These are phyloP conservation scores for Xestia rhomboidea DNA, from an alignment of 2,888 invertebrate species.

Conservation along the genomic window DNA sequence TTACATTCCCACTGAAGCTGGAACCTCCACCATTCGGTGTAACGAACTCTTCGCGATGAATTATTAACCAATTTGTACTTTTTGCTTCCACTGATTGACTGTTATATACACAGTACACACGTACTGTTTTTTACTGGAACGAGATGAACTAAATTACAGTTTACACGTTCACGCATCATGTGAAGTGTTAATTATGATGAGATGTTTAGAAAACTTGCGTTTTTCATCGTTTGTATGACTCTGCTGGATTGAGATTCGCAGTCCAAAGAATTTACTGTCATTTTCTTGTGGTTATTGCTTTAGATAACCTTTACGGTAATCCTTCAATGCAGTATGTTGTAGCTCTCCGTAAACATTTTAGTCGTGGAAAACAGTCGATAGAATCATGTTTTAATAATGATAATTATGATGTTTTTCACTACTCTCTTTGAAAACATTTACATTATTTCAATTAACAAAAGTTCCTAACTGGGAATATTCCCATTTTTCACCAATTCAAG, in stretches of 20 bases:
- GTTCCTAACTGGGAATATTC: neutral
- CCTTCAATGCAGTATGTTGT: neutral
- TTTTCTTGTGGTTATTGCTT: conserved; percentile 43
- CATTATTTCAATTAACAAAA: neutral
- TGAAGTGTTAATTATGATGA: conserved; percentile 52
- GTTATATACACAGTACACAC: conserved; percentile 50
- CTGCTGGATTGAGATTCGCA: conserved; percentile 51
- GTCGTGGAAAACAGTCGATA: neutral
- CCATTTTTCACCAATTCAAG: too few species aligned
- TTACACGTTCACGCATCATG: conserved; percentile 63
- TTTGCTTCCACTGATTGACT: conserved; percentile 63
- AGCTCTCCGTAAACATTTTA: neutral
- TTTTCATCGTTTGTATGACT: conserved; percentile 42
- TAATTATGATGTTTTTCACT: too few species aligned
- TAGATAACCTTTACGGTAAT: neutral
- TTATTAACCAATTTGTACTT: conserved; percentile 66
- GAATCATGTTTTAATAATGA: conserved; percentile 3
- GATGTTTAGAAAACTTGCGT: conserved; percentile 58
- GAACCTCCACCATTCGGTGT: conserved; percentile 52
- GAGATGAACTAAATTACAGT: conserved; percentile 65
- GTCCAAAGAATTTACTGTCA: conserved; percentile 59
- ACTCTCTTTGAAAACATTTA: neutral
- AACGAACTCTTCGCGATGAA: conserved; percentile 64
- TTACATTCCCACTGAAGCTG: conserved; percentile 21
- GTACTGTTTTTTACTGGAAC: conserved; percentile 48